Base-by-base conservation (phyloP, 2,888 invertebrate species). In the Agrochola macilenta region DNA sequence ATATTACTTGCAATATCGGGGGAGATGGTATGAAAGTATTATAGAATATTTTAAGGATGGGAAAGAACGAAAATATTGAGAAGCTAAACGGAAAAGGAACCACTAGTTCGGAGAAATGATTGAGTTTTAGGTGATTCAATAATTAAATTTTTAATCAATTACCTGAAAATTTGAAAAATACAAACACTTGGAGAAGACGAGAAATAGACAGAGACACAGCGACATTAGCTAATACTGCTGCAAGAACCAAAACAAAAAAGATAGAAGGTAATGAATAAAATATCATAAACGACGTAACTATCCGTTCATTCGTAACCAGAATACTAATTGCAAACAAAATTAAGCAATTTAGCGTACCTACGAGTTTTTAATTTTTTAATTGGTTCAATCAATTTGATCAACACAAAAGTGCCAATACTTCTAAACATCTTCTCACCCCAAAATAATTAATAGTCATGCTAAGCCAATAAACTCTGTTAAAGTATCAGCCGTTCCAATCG, bases 381-480 rank as follows among this genome's bases (percentile, higher is more conserved):
- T 69, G 20, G 46, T 35, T 65, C 17, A 57, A 57, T 26, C 35
- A 68, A 81, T 78, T 83, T 61, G 43, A 66, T 70, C 7, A 46
- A 17, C 85, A 68, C 57, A 70, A 85, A 79, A 86, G 78, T 82
- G 72, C 52, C 63, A 70, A 82, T 77, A 69, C 70, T 73, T 73
- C 11, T 60, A 57, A 66, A 82, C 58, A 83, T 68, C 71, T 74
- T 82, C 74, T 72, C 78, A 49, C 78, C 78, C 85, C 74, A 66
- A 66, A 79, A 81, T 87, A 85, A 88, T 87, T 75, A 85, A 83
- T 82, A 82, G 82, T 81, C 87, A 81, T 78, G 80, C 71, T 77
- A 82, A 81, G 70, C 79, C 88, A 87, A 87, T 88, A 78, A 87
- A 87, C 70, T 83, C 79, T 17, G 69, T 83, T 71, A 85, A 87